Conservation (phyloP, 2,113 vertebrate genomes). For the Mesocricetus auratus region DNA sequence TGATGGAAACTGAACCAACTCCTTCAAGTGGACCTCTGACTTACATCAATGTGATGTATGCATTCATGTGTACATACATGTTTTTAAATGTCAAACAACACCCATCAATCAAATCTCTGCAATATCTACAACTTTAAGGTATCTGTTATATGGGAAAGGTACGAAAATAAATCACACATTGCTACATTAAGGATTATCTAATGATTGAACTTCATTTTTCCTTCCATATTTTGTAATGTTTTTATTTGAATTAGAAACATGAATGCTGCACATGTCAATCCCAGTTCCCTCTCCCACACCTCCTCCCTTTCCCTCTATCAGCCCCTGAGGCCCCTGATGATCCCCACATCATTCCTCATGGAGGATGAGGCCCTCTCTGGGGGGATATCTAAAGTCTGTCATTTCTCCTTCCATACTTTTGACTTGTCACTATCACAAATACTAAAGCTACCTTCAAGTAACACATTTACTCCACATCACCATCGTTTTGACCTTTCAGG, state of each 20-base stretch:
- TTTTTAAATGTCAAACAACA: background rate
- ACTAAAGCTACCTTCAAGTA: background rate
- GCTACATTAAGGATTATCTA: background rate
- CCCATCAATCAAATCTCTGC: background rate
- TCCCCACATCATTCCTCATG: no score
- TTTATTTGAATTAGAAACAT: no score
- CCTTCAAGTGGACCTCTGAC: background rate
- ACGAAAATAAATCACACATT: background rate
- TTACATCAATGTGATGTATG: background rate
- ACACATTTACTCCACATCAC: slow-evolving; percentile 5
- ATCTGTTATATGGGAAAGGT: background rate
- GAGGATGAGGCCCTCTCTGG: no score
- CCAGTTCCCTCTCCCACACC: no score
- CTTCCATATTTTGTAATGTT: no score
- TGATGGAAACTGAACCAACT: background rate
- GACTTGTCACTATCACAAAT: background rate
- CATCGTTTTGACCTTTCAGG: slow-evolving; percentile 51
- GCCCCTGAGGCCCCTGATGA: no score
- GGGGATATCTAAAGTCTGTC: no score
- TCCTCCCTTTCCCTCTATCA: no score
- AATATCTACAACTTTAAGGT: background rate
- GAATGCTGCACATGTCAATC: no score
- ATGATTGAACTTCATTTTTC: background rate
- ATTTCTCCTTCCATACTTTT: background rate
- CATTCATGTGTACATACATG: background rate